Percentiles rank a stretch among this genome's conserved stretches.
Evolutionary conservation across 2,113 vertebrate species (phyloP).

Genomic region (Trematocara macrostoma): DNA sequence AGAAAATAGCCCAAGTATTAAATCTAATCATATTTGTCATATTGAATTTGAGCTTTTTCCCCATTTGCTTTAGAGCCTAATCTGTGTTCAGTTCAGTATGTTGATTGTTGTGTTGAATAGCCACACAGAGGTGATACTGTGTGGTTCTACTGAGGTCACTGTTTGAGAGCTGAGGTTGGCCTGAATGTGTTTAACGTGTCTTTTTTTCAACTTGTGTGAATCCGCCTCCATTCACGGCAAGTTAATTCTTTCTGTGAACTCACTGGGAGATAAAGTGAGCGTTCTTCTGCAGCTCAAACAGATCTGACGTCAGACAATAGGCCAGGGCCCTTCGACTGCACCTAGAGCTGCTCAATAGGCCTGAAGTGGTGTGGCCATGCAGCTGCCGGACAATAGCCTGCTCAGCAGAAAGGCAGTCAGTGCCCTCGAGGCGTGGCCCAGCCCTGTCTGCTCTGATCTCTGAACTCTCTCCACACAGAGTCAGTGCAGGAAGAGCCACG

Average conservation of each 20-base stretch:
- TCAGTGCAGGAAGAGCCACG: slow-evolving; percentile 1
- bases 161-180: slow-evolving; percentile 4
- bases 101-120: neutral
- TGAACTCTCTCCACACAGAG: slow-evolving; percentile 24
- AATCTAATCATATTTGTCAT: neutral
- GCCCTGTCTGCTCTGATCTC: slow-evolving; percentile 41
- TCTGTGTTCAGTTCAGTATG: neutral
- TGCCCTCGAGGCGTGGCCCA: slow-evolving; percentile 41
- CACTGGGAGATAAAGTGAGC: slow-evolving; percentile 60
- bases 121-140: slow-evolving; percentile 18
- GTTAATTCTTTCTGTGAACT: slow-evolving; percentile 58
- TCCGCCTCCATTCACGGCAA: slow-evolving; percentile 47
- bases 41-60: neutral
- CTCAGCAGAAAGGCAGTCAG: slow-evolving; percentile 51
- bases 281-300: slow-evolving; percentile 54
- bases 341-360: slow-evolving; percentile 53
- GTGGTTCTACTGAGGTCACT: slow-evolving; percentile 22
- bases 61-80: neutral
- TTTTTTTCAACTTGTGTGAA: slow-evolving; percentile 47
- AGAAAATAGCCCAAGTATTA: neutral
- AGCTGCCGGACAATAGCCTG: slow-evolving; percentile 54
- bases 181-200: slow-evolving; percentile 53
- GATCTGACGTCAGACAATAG: slow-evolving; percentile 53
- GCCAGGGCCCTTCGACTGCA: slow-evolving; percentile 36
- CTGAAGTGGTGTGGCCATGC: slow-evolving; percentile 35